phyloP scores from a whole-genome alignment of 2,113 vertebrate genomes.

The Chamaea fasciata region DNA sequence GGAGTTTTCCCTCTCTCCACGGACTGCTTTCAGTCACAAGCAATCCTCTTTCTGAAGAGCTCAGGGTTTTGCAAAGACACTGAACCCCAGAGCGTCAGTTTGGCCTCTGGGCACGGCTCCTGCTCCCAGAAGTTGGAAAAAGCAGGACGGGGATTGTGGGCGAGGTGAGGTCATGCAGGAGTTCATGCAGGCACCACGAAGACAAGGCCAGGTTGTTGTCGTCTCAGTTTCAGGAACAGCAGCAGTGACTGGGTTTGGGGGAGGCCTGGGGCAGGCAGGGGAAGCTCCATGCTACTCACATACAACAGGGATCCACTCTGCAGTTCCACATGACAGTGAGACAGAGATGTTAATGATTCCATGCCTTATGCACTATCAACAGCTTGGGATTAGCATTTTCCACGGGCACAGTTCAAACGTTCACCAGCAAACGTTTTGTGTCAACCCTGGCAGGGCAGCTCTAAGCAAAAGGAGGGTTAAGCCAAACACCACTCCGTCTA shows the following conservation, averaged over 20 bases:
- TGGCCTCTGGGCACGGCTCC: not conserved
- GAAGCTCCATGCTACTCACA: constrained; percentile 80
- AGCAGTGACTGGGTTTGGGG: not conserved
- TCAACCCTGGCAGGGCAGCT: not conserved
- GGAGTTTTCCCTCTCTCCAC: not conserved
- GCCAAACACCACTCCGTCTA: not conserved
- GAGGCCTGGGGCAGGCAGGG: not conserved
- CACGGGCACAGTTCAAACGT: not conserved
- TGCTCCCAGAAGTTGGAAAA: constrained; percentile 28
- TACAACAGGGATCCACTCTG: constrained; percentile 80
- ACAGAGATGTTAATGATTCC: constrained; percentile 62
- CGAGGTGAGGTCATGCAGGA: constrained; percentile 62
- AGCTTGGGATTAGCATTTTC: not conserved
- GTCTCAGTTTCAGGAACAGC: not conserved
- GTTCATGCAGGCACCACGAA: constrained; percentile 43
- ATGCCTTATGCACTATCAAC: not conserved
- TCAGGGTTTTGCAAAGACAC: not conserved
- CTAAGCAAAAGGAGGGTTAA: not conserved
- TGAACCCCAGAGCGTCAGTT: not conserved
- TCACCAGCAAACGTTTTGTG: not conserved
- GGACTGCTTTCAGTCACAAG: not conserved
- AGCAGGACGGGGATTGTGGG: not conserved
- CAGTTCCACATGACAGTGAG: constrained; percentile 65
- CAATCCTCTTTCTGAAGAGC: not conserved
- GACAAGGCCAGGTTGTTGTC: not conserved